Conservation (phyloP, 2,113 vertebrate genomes). For the Plectropomus leopardus region DNA sequence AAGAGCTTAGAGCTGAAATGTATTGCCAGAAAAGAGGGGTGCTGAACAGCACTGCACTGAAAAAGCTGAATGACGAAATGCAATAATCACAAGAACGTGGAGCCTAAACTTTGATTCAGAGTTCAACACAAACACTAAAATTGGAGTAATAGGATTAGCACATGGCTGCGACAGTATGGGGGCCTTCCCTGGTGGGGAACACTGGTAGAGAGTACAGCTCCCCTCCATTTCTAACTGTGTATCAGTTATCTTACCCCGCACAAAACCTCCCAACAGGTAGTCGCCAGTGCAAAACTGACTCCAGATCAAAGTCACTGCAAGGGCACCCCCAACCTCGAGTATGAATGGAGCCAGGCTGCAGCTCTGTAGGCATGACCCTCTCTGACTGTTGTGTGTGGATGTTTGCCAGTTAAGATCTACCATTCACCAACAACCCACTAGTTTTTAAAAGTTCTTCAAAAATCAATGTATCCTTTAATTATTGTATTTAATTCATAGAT, state of each 20-base stretch:
- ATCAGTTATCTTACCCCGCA: constrained; percentile 51
- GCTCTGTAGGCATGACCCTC: constrained; percentile 13
- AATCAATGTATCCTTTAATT: neutral
- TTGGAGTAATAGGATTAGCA: constrained; percentile 59
- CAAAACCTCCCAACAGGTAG: constrained; percentile 70
- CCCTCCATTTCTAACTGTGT: constrained; percentile 14
- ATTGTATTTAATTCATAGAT: neutral
- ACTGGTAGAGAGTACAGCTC: neutral
- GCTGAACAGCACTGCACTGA: no score
- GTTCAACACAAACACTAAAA: constrained; percentile 55
- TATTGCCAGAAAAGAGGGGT: no score
- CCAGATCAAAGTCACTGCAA: constrained; percentile 58
- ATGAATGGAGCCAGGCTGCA: constrained; percentile 25
- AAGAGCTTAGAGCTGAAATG: no score
- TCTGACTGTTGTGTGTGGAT: constrained; percentile 3
- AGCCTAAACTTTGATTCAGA: constrained; percentile 22
- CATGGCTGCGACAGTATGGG: constrained; percentile 48
- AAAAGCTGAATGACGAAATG: no score
- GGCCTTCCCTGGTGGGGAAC: constrained; percentile 32
- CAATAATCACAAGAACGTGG: neutral
- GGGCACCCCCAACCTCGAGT: constrained; percentile 43
- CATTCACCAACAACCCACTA: neutral
- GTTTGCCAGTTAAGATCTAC: neutral
- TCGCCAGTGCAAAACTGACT: constrained; percentile 50
- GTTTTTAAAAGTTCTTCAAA: neutral